These are phyloP conservation scores for Botia kubotai DNA, from an alignment of 2,797 vertebrate species.

Conservation along the genomic window DNA sequence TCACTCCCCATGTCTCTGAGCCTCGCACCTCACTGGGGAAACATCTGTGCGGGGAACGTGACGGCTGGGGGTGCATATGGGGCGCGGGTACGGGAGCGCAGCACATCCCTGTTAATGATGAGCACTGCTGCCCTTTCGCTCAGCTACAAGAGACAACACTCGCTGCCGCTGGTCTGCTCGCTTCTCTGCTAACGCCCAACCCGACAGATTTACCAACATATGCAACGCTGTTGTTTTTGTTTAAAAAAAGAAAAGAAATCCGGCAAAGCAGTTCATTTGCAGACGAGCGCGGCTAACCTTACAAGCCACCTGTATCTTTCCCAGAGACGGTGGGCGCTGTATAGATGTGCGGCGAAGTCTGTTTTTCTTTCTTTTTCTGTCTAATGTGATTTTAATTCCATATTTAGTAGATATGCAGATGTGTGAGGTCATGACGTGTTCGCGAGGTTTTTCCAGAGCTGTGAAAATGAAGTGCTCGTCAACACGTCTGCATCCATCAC, in stretches of 20 bases:
- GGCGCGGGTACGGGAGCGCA: slow-evolving; percentile 82
- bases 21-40: slow-evolving; percentile 72
- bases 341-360: slow-evolving; percentile 47
- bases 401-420: slow-evolving; percentile 45
- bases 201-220: slow-evolving; percentile 87
- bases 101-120: slow-evolving; percentile 81
- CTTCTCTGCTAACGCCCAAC: slow-evolving; percentile 70
- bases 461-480: slow-evolving; percentile 44
- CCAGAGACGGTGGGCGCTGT: slow-evolving; percentile 79
- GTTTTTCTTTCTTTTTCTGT: slow-evolving; percentile 50
- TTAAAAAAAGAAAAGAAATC: slow-evolving; percentile 72
- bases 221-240: slow-evolving; percentile 81
- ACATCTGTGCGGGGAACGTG: slow-evolving; percentile 83
- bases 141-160: slow-evolving; percentile 21
- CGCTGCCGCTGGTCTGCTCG: slow-evolving; percentile 36
- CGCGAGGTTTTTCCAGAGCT: slow-evolving; percentile 35
- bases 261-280: slow-evolving; percentile 52
- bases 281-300: slow-evolving; percentile 73
- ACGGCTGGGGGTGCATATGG: slow-evolving; percentile 81
- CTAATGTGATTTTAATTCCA: slow-evolving; percentile 52
- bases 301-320: slow-evolving; percentile 82
- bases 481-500: slow-evolving; percentile 33
- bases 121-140: slow-evolving; percentile 54
- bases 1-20: slow-evolving; percentile 11
- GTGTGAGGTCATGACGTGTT: slow-evolving; percentile 48